Evolutionary conservation across 2,888 invertebrate genomes (phyloP), one percentile per base, ranked within the genome.

Genomic region (Clostera curtula): DNA sequence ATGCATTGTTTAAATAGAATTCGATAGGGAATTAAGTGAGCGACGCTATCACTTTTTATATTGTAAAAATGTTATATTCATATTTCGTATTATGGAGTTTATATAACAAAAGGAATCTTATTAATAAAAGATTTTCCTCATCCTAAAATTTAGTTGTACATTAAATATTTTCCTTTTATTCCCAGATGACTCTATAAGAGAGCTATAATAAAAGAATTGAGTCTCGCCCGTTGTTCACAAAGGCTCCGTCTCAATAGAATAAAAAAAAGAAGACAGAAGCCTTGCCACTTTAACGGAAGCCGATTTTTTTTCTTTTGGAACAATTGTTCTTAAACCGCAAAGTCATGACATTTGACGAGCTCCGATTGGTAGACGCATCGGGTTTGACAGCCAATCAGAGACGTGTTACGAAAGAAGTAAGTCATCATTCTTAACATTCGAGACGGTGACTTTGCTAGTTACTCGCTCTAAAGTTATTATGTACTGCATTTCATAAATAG

Each of bases 311-410:
- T 15, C 4, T 10, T 35, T 51, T 50, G 41, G 43, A 42, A 60
- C 75, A 75, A 76, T 79, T 74, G 75, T 75, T 67, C 62, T 45
- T 48, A 66, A 68, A 69, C 60, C 59, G 72, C 73, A 63, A 40
- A 67, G 79, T 83, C 82, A 83, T 72, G 67, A 68, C 60, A 65
- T 70, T 74, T 82, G 82, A 83, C 79, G 79, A 80, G 73, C 76
- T 42, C 49, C 70, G 61, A 83, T 82, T 83, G 82, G 82, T 71
- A 55, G 70, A 56, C 61, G 67, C 66, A 44, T 51, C 43, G 55
- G 56, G 68, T 76, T 74, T 80, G 82, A 83, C 82, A 74, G 80
- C 82, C 82, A 83, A 83, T 83, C 73, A 64, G 66, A 53, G 66
- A 49, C 54, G 58, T 57, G 65, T 60, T 72, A 68, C 52, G 53